Evolutionary conservation across 2,888 invertebrate species (phyloP).

Genomic region (Lottia gigantea): DNA sequence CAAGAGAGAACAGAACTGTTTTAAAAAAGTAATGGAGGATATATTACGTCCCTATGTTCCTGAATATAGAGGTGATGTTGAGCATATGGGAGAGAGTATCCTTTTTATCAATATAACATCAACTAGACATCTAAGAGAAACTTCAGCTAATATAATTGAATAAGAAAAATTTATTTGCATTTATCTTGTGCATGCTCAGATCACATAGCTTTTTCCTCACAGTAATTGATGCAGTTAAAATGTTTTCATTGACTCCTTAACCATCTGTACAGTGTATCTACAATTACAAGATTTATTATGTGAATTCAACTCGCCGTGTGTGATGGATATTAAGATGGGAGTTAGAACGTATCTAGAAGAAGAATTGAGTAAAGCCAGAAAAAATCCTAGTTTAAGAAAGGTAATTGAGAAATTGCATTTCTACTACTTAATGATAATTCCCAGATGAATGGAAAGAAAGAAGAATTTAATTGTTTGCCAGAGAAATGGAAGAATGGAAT

Average conservation of each 20-base stretch:
- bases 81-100: constrained; percentile 62
- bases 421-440: background rate
- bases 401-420: constrained; percentile 69
- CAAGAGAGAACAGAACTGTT: constrained; percentile 88
- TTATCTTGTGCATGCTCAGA: too few species aligned
- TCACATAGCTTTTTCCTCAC: background rate
- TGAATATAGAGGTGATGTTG: constrained; percentile 82
- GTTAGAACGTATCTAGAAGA: constrained; percentile 94
- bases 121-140: too few species aligned
- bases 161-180: too few species aligned
- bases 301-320: constrained; percentile 90
- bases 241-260: background rate
- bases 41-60: constrained; percentile 89
- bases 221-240: background rate
- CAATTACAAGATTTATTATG: constrained; percentile 92
- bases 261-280: constrained; percentile 74
- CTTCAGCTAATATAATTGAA: too few species aligned
- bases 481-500: too few species aligned
- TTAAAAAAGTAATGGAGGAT: constrained; percentile 89
- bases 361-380: constrained; percentile 92
- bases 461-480: too few species aligned
- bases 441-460: too few species aligned
- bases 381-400: constrained; percentile 83
- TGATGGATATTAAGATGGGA: constrained; percentile 97
- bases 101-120: constrained; percentile 39